Evolutionary conservation across 2,113 vertebrate genomes (phyloP), one percentile per base, ranked within the genome.

Genomic region (Tachycineta bicolor): DNA sequence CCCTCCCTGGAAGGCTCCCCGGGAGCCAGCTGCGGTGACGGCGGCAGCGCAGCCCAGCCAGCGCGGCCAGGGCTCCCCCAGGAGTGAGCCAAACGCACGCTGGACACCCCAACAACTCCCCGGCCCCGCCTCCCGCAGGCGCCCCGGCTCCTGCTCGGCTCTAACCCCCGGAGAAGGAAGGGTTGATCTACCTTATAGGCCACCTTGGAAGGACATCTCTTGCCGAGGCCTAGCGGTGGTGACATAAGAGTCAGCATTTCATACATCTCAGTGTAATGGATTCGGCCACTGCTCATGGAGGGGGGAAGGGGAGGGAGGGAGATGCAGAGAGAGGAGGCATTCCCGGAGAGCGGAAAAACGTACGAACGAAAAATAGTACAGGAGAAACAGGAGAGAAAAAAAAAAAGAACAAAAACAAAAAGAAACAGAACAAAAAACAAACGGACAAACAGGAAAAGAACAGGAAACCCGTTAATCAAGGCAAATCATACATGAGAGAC

Each of bases 201-300:
- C 98, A 99, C 98, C 98, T 99, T 99, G 99, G 99, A 99, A 97
- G 99, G 99, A 98, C 99, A 99, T 99, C 99, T 99, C 98, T 99
- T 99, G 98, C 99, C 99, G 98, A 99, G 99, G 98, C 99, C 99
- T 98, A 99, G 99, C 95, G 99, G 99, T 97, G 99, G 99, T 96
- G 99, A 99, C 99, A 99, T 99, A 99, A 99, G 99, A 98, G 99
- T 99, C 99, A 99, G 99, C 99, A 99, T 99, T 98, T 99, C 99
- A 99, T 99, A 99, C 99, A 99, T 99, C 98, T 99, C 99, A 99
- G 98, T 99, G 98, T 99, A 99, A 99, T 99, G 99, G 98, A 99
- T 99, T 98, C 99, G 99, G 98, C 99, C 99, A 98, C 99, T 99
- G 98, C 97, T 98, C 98, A 98, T 98, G 98, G 94, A 97, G 92